phyloP scores from a whole-genome alignment of 2,888 invertebrate genomes.

The Yponomeuta sedellus region DNA sequence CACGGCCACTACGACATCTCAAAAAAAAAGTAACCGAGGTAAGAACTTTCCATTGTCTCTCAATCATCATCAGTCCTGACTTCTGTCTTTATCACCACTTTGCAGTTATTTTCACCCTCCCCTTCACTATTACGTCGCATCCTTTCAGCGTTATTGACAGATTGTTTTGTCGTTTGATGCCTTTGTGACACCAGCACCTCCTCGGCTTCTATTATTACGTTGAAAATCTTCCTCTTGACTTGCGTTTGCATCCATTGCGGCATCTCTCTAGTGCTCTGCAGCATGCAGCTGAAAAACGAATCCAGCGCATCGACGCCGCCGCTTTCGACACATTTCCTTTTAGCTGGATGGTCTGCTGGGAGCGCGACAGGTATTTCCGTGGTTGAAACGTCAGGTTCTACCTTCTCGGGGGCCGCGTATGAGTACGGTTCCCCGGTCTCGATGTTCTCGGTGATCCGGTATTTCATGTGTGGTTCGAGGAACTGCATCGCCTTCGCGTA shows the following conservation, averaged over 20 bases:
- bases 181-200: constrained; percentile 34
- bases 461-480: constrained; percentile 66
- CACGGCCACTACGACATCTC: not conserved
- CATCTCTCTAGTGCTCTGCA: constrained; percentile 60
- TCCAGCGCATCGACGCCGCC: constrained; percentile 49
- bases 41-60: not conserved
- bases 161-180: not conserved
- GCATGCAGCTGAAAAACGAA: constrained; percentile 59
- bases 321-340: constrained; percentile 16
- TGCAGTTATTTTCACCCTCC: not conserved
- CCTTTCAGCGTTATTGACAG: constrained; percentile 30
- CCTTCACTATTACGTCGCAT: constrained; percentile 18
- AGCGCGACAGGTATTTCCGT: constrained; percentile 34
- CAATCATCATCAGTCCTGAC: constrained; percentile 36
- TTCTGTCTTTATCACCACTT: constrained; percentile 48
- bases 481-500: constrained; percentile 69
- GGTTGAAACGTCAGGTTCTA: constrained; percentile 48
- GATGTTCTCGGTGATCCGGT: constrained; percentile 63
- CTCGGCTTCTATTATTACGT: constrained; percentile 61
- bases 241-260: constrained; percentile 67
- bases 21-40: too few relatives aligned
- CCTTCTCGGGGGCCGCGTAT: not conserved
- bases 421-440: constrained; percentile 44
- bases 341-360: constrained; percentile 4
- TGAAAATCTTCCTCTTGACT: constrained; percentile 67